Percentiles rank a stretch among this genome's conserved stretches.
Evolutionary conservation across 2,797 vertebrate species (phyloP).

Genomic region (Anguilla obscura): DNA sequence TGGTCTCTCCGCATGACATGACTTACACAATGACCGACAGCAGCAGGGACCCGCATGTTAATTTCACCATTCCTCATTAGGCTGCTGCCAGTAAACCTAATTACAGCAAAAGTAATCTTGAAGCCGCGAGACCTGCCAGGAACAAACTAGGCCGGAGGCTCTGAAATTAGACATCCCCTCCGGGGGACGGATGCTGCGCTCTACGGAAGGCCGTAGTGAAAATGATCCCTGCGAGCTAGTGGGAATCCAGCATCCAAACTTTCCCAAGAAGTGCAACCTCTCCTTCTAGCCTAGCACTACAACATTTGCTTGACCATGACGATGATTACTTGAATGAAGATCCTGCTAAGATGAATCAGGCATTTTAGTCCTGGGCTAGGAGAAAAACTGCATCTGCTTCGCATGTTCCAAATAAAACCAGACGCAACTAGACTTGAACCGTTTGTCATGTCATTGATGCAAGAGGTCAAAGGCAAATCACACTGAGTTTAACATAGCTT

Average conservation of each 20-base stretch:
- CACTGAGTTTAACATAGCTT: neutral
- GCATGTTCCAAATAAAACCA: too few species aligned
- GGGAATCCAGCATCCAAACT: neutral
- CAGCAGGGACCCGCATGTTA: neutral
- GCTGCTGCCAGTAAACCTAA: neutral
- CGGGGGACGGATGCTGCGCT: neutral
- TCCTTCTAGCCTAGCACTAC: neutral
- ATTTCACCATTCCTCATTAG: neutral
- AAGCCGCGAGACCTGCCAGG: neutral
- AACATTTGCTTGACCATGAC: neutral
- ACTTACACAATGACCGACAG: neutral
- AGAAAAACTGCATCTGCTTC: neutral
- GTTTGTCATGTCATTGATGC: neutral
- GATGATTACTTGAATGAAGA: neutral
- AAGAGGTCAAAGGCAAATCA: too few species aligned
- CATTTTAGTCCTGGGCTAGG: neutral
- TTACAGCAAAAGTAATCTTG: neutral
- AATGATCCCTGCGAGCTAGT: neutral
- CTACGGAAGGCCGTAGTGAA: neutral
- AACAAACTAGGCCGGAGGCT: neutral
- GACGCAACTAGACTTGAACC: neutral
- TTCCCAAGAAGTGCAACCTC: neutral
- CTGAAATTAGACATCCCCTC: neutral
- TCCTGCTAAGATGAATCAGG: neutral
- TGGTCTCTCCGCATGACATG: neutral